These are phyloP conservation scores for Cheilosia grossa DNA, from an alignment of 2,888 invertebrate species.

Conservation along the genomic window DNA sequence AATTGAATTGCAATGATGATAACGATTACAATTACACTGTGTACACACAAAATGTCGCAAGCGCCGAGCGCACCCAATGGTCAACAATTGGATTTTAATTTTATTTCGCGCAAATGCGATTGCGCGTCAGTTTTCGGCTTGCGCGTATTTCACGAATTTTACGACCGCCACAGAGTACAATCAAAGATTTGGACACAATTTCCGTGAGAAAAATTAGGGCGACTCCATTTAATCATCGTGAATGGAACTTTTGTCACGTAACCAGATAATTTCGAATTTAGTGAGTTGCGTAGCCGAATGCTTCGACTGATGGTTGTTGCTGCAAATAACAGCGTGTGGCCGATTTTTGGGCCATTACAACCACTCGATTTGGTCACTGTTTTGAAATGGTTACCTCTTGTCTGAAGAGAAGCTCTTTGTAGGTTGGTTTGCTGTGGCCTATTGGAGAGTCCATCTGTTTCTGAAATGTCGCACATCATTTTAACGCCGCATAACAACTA, in stretches of 20 bases:
- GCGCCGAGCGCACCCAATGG: constrained; percentile 10
- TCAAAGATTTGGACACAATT: constrained; percentile 59
- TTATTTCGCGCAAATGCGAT: constrained; percentile 18
- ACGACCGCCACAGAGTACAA: background rate
- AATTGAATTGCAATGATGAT: background rate
- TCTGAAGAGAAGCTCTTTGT: background rate
- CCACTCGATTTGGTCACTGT: background rate
- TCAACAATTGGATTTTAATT: constrained; percentile 34
- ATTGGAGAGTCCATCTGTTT: no score
- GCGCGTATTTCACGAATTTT: constrained; percentile 27
- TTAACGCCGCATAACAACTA: no score
- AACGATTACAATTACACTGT: background rate
- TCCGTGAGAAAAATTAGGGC: constrained; percentile 63
- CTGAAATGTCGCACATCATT: no score
- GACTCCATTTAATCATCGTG: constrained; percentile 36
- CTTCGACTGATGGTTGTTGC: background rate
- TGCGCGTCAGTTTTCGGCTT: background rate
- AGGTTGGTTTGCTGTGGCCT: no score
- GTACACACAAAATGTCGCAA: constrained; percentile 42
- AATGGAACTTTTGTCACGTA: constrained; percentile 60
- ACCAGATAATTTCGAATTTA: constrained; percentile 17
- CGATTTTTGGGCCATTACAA: constrained; percentile 36
- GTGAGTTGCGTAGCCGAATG: constrained; percentile 24
- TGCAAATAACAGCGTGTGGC: constrained; percentile 48
- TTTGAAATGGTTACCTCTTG: background rate